Conservation (phyloP, 2,797 vertebrate species). For the Hyperoplus lanceolatus region DNA sequence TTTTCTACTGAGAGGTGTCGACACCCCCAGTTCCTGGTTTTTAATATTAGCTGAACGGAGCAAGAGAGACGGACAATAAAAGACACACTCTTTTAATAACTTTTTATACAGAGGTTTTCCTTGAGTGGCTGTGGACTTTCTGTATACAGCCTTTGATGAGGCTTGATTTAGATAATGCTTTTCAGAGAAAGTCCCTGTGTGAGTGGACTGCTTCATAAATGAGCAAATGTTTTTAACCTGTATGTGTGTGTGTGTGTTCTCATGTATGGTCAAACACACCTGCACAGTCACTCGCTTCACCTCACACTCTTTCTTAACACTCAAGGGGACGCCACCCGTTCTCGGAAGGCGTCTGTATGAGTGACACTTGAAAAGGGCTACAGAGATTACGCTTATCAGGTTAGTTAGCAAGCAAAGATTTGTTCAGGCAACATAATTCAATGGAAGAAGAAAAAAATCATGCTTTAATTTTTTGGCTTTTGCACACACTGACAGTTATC, state of each 20-base stretch:
- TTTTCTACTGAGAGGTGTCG: slow-evolving; percentile 82
- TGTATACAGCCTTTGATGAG: slow-evolving; percentile 64
- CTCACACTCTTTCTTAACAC: slow-evolving; percentile 62
- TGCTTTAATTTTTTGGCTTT: slow-evolving; percentile 25
- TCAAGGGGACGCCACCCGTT: slow-evolving; percentile 30
- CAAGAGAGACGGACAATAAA: slow-evolving; percentile 57
- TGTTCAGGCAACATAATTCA: slow-evolving; percentile 32
- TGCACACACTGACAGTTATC: slow-evolving; percentile 38
- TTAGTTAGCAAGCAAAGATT: slow-evolving; percentile 37
- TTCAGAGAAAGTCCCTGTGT: slow-evolving; percentile 63
- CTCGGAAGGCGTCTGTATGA: slow-evolving; percentile 17
- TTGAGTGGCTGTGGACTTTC: slow-evolving; percentile 73
- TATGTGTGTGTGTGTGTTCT: slow-evolving; percentile 46
- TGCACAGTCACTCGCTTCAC: slow-evolving; percentile 74
- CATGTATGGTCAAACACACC: slow-evolving; percentile 67
- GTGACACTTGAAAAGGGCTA: slow-evolving; percentile 79
- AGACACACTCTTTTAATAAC: slow-evolving; percentile 42
- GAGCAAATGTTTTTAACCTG: slow-evolving; percentile 74
- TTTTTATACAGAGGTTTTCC: slow-evolving; percentile 81
- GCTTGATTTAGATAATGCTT: slow-evolving; percentile 76
- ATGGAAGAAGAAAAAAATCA: slow-evolving; percentile 27
- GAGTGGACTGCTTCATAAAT: slow-evolving; percentile 68
- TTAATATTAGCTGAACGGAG: slow-evolving; percentile 76
- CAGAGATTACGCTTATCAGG: slow-evolving; percentile 60
- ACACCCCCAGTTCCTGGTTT: slow-evolving; percentile 80